Evolutionary conservation across 2,888 invertebrate species (phyloP).

Genomic region (Himalopsyche kuldschensis): DNA sequence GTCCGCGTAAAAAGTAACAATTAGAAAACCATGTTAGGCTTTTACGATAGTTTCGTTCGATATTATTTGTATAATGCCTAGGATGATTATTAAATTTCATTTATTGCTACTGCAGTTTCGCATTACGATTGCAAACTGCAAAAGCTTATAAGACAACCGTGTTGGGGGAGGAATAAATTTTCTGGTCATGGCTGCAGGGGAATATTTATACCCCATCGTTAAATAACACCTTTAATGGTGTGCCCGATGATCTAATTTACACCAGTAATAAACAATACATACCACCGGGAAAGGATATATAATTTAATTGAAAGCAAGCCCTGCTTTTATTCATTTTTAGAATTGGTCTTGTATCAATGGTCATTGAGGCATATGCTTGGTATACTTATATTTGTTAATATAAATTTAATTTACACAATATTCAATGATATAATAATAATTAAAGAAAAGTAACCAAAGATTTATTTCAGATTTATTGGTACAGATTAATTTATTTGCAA

Average conservation of each 20-base stretch:
- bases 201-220: not conserved
- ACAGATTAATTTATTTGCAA: no score
- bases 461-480: no score
- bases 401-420: no score
- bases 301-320: constrained; percentile 1
- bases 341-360: not conserved
- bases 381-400: no score
- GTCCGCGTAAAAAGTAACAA: no score
- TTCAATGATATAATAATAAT: no score
- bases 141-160: not conserved
- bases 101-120: not conserved
- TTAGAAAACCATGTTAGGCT: no score
- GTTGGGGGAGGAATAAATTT: not conserved
- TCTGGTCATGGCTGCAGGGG: not conserved
- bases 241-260: not conserved
- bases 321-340: not conserved
- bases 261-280: not conserved
- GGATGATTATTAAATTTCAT: not conserved
- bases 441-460: no score
- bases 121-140: not conserved
- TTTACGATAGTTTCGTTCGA: no score
- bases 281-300: not conserved
- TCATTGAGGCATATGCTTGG: not conserved
- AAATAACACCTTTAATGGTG: not conserved
- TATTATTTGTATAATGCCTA: no score